These are phyloP conservation scores for Leptobrachium leishanense DNA, from an alignment of 2,113 vertebrate species.

Conservation along the genomic window DNA sequence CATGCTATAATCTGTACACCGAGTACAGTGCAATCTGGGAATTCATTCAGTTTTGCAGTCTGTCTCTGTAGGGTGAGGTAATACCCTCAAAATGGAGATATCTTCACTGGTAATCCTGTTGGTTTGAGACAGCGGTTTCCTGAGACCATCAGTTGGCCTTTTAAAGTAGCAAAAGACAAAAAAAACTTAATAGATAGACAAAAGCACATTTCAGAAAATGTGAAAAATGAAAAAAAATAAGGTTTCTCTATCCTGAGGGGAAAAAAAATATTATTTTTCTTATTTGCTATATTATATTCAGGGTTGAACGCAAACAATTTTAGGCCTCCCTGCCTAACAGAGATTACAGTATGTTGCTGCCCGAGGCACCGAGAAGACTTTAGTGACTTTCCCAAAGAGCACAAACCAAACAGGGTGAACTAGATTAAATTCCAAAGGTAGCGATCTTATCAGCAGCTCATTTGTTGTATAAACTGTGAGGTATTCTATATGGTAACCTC, in stretches of 20 bases:
- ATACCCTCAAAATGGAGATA: slow-evolving; percentile 25
- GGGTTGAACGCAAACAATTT: background rate
- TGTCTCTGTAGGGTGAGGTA: slow-evolving; percentile 11
- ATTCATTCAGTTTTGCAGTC: background rate
- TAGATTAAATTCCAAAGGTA: slow-evolving; percentile 10
- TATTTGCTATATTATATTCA: background rate
- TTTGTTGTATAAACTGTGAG: background rate
- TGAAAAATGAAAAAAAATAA: background rate
- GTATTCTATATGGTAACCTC: background rate
- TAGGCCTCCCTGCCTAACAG: slow-evolving; percentile 2
- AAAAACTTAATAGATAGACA: background rate
- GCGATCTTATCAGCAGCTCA: slow-evolving; percentile 15
- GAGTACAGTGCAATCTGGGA: background rate
- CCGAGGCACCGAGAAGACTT: slow-evolving; percentile 11
- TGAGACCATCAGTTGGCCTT: slow-evolving; percentile 32
- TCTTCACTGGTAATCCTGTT: slow-evolving; percentile 27
- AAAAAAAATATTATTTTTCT: background rate
- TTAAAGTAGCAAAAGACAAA: background rate
- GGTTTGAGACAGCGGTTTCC: slow-evolving; percentile 42
- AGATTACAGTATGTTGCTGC: background rate
- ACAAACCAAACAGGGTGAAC: background rate
- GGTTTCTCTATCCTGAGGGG: background rate
- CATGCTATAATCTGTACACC: background rate
- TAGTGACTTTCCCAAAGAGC: background rate
- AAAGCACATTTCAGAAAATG: background rate